These are phyloP conservation scores for Oxystoma pomonae DNA, from an alignment of 2,888 invertebrate genomes.

Conservation along the genomic window DNA sequence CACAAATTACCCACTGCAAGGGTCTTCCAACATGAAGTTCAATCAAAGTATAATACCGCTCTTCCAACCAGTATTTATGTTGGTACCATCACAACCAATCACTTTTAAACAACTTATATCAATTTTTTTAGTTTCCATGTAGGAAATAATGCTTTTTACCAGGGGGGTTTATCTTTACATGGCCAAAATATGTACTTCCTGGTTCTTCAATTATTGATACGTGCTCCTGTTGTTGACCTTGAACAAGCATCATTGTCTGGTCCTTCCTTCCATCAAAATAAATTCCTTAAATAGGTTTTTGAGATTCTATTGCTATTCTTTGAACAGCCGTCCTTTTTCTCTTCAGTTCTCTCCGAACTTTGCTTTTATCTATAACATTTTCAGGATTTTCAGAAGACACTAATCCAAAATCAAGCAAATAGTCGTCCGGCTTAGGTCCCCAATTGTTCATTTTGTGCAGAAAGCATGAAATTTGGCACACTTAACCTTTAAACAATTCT, in stretches of 20 bases:
- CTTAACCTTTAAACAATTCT: too few relatives aligned
- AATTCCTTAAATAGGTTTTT: slow-evolving; percentile 7
- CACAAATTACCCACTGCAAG: slow-evolving; percentile 28
- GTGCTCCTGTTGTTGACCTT: slow-evolving; percentile 11
- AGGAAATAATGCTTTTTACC: slow-evolving; percentile 5
- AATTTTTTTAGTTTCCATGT: slow-evolving; percentile 1
- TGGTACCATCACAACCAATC: slow-evolving; percentile 29
- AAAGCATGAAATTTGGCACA: too few relatives aligned
- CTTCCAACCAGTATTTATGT: slow-evolving; percentile 27
- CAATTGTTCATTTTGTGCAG: too few relatives aligned
- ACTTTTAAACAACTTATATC: slow-evolving; percentile 7
- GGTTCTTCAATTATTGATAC: slow-evolving; percentile 12
- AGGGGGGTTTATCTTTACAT: slow-evolving; percentile 16
- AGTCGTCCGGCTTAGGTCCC: too few relatives aligned
- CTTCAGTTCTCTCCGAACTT: slow-evolving; percentile 5
- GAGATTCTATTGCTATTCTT: slow-evolving; percentile 4
- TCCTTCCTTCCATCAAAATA: slow-evolving; percentile 15
- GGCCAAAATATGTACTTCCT: slow-evolving; percentile 8
- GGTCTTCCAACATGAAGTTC: slow-evolving; percentile 24
- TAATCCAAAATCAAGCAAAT: slow-evolving; percentile 6
- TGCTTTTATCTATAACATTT: slow-evolving; percentile 11
- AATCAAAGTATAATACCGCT: slow-evolving; percentile 26
- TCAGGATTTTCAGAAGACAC: slow-evolving; percentile 1
- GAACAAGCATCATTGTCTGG: slow-evolving; percentile 7
- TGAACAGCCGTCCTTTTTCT: slow-evolving; percentile 5